phyloP scores from a whole-genome alignment of 2,797 vertebrate species.

The Prionace glauca region DNA sequence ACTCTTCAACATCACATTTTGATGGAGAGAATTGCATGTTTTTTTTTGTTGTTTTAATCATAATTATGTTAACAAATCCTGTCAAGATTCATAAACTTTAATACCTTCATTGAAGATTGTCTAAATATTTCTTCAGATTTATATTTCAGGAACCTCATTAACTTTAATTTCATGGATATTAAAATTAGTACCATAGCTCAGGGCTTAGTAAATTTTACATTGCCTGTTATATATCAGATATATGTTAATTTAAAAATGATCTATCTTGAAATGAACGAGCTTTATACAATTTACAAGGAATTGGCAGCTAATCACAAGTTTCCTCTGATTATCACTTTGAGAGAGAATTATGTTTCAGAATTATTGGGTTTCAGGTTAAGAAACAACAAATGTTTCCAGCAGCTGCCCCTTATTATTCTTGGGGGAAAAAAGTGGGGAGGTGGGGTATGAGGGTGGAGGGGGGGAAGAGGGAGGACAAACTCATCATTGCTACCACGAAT shows the following conservation, averaged over 20 bases:
- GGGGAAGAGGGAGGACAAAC: neutral
- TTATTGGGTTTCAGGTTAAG: neutral
- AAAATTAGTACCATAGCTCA: slow-evolving; percentile 31
- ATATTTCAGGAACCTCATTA: slow-evolving; percentile 13
- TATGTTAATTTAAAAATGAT: slow-evolving; percentile 33
- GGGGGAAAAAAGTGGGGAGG: neutral
- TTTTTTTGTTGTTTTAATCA: neutral
- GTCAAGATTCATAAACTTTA: neutral
- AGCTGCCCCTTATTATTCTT: slow-evolving; percentile 15
- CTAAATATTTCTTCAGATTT: slow-evolving; percentile 23
- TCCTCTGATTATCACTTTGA: neutral
- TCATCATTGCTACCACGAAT: slow-evolving; percentile 30
- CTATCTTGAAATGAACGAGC: slow-evolving; percentile 20
- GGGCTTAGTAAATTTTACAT: slow-evolving; percentile 31
- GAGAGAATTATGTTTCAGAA: neutral
- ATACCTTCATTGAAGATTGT: slow-evolving; percentile 34
- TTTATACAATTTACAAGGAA: slow-evolving; percentile 36
- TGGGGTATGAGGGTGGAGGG: too few relatives aligned
- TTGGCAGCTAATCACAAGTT: slow-evolving; percentile 1
- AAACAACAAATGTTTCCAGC: slow-evolving; percentile 4
- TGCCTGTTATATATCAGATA: slow-evolving; percentile 35
- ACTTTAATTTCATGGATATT: neutral
- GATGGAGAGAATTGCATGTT: neutral
- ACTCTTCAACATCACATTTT: slow-evolving; percentile 11
- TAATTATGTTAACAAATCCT: slow-evolving; percentile 26